These are phyloP conservation scores for Pecten maximus DNA, from an alignment of 2,888 invertebrate genomes.

Conservation along the genomic window DNA sequence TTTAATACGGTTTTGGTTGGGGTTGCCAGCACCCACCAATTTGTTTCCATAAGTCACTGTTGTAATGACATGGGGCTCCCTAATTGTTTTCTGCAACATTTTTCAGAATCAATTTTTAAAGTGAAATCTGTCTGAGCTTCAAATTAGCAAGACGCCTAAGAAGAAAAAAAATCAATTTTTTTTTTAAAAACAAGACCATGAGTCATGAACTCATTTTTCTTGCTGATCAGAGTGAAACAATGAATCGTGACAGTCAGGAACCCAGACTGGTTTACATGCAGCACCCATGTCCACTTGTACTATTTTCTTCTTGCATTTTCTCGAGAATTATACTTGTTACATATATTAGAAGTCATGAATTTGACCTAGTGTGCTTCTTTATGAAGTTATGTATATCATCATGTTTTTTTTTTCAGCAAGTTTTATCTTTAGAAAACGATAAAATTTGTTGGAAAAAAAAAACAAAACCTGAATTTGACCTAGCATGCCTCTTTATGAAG, in stretches of 20 bases:
- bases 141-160: background rate
- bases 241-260: background rate
- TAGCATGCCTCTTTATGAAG: no score
- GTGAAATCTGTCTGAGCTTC: conserved; percentile 13
- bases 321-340: no score
- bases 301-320: no score
- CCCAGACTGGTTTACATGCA: background rate
- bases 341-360: no score
- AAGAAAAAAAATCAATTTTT: background rate
- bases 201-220: background rate
- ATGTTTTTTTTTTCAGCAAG: no score
- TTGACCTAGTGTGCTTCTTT: no score
- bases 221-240: background rate
- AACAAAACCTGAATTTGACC: no score
- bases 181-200: conserved; percentile 18
- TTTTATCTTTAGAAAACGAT: no score
- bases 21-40: background rate
- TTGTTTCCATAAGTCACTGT: background rate
- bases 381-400: no score
- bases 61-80: background rate
- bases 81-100: background rate
- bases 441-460: no score
- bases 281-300: no score
- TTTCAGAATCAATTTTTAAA: background rate
- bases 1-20: background rate